Evolutionary conservation across 2,797 vertebrate species (phyloP).

Genomic region (Poliocrania exsul): DNA sequence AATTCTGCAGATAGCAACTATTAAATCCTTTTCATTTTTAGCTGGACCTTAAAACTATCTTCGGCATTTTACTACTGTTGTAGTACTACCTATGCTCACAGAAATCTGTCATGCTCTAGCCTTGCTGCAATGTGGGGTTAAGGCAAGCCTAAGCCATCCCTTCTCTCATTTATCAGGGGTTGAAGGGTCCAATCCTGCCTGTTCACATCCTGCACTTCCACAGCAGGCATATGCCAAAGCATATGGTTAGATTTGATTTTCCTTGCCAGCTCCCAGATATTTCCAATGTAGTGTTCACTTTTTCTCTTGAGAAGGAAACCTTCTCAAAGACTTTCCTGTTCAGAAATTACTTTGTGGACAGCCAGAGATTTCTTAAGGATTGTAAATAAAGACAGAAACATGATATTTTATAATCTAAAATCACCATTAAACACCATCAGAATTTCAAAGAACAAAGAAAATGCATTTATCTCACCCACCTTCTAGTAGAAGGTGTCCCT

Average conservation of each 20-base stretch:
- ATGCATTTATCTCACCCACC: not conserved
- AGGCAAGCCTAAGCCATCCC: not conserved
- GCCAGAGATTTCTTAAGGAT: not conserved
- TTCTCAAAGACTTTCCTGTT: not conserved
- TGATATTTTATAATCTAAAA: fast-evolving
- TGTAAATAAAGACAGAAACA: not conserved
- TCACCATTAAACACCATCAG: not conserved
- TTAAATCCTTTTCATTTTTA: not conserved
- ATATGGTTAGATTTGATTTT: not conserved
- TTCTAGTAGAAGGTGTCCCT: not conserved
- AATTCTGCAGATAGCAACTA: not conserved
- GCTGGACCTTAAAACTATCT: not conserved
- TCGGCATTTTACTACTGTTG: not conserved
- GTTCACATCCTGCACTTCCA: not conserved
- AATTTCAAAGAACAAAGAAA: not conserved
- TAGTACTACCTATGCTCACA: not conserved
- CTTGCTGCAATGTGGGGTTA: not conserved
- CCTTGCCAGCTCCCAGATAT: not conserved
- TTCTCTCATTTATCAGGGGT: not conserved
- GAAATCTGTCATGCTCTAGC: not conserved
- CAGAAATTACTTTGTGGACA: not conserved
- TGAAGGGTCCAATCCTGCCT: not conserved
- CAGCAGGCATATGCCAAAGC: not conserved
- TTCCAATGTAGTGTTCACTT: not conserved
- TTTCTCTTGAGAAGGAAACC: not conserved